These are phyloP conservation scores for Mesorhabditis belari DNA, from an alignment of 2,888 invertebrate species.

Conservation along the genomic window DNA sequence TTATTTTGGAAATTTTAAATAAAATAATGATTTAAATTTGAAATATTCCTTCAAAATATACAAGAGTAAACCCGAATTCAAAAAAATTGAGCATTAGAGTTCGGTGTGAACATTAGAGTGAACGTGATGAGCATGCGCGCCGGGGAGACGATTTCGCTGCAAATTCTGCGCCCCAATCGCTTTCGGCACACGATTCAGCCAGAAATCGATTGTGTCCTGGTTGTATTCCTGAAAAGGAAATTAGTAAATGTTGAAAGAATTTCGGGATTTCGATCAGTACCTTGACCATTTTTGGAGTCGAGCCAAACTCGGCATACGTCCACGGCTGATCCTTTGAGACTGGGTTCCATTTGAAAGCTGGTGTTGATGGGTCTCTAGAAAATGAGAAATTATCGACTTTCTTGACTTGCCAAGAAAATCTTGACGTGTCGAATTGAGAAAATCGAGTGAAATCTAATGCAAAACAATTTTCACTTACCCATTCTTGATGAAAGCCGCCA, in stretches of 20 bases:
- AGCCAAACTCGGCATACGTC: neutral
- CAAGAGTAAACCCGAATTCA: neutral
- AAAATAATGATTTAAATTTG: too few relatives aligned
- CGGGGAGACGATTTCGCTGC: conserved; percentile 6
- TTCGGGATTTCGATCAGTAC: neutral
- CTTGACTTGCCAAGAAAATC: too few relatives aligned
- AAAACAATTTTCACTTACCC: neutral
- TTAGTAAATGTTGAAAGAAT: neutral
- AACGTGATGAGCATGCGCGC: neutral
- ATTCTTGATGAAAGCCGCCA: neutral
- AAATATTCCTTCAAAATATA: neutral
- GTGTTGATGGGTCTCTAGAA: neutral
- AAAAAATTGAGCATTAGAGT: neutral
- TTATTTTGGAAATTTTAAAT: too few relatives aligned
- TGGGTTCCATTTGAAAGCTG: neutral
- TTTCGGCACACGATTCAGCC: conserved; percentile 18
- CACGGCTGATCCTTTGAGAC: neutral
- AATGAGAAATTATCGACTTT: too few relatives aligned
- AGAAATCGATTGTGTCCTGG: conserved; percentile 6
- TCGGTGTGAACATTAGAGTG: too few relatives aligned
- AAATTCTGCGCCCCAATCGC: conserved; percentile 16
- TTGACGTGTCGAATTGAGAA: too few relatives aligned
- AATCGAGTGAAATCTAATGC: too few relatives aligned
- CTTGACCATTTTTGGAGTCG: neutral
- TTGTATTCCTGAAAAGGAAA: neutral